Percentiles rank a stretch among this genome's conserved stretches.
These are phyloP conservation scores for Drosophila lutescens DNA, from an alignment of 2,888 invertebrate genomes.

Conservation along the genomic window DNA sequence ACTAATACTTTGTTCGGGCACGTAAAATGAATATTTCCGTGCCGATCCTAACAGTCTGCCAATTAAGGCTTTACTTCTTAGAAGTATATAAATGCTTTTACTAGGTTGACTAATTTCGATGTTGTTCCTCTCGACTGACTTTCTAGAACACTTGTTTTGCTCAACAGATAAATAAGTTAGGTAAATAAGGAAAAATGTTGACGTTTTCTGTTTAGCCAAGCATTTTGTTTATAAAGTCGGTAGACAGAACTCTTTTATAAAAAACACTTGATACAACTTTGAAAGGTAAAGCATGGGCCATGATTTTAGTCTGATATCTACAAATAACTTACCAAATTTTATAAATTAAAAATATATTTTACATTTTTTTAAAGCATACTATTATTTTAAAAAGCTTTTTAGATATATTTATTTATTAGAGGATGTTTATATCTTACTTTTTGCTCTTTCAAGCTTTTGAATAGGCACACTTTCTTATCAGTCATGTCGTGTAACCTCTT, in stretches of 20 bases:
- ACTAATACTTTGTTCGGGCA: not conserved
- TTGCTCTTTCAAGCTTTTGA: not conserved
- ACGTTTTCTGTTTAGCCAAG: not conserved
- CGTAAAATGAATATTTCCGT: conserved; percentile 6
- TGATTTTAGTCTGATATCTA: no score
- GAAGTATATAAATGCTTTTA: not conserved
- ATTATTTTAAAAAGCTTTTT: no score
- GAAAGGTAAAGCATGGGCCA: no score
- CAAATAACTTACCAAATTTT: no score
- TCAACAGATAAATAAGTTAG: conserved; percentile 2
- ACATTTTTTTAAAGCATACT: no score
- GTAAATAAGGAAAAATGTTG: conserved; percentile 31
- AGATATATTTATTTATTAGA: not conserved
- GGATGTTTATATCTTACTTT: not conserved
- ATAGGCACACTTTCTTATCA: conserved; percentile 12
- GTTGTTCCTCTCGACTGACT: conserved; percentile 23
- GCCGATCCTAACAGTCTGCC: not conserved
- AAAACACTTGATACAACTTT: conserved; percentile 14
- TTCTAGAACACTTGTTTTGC: conserved; percentile 35
- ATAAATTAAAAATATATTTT: no score
- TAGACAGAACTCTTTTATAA: not conserved
- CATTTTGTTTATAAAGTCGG: not conserved
- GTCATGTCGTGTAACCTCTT: conserved; percentile 12
- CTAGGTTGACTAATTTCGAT: conserved; percentile 4
- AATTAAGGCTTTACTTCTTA: conserved; percentile 1